Conservation (phyloP, 2,888 invertebrate species). For the Blastobasis adustella region DNA sequence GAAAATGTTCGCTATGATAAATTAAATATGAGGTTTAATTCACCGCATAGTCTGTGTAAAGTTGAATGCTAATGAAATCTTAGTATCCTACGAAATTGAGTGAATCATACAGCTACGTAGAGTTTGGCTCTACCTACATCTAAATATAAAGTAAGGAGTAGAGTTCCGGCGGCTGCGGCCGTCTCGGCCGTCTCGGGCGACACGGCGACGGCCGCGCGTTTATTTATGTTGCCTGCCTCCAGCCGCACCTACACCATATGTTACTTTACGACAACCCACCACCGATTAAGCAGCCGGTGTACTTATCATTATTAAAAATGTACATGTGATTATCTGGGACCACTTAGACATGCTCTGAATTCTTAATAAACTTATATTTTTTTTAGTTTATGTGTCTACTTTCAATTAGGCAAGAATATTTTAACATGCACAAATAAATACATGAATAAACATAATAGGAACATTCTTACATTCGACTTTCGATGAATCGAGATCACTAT, state of each 20-base stretch:
- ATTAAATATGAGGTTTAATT: no score
- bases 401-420: not conserved
- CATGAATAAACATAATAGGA: conserved; percentile 1
- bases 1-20: no score
- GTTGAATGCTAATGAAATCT: no score
- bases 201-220: conserved; percentile 41
- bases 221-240: conserved; percentile 70
- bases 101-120: no score
- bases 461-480: conserved; percentile 11
- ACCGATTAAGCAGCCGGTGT: conserved; percentile 49
- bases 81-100: no score
- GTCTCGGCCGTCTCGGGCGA: conserved; percentile 32
- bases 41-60: no score
- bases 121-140: conserved; percentile 4
- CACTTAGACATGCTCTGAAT: no score
- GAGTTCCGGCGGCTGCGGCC: conserved; percentile 11
- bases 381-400: conserved; percentile 1
- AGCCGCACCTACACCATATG: conserved; percentile 68
- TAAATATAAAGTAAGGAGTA: conserved; percentile 14
- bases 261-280: conserved; percentile 63
- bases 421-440: not conserved
- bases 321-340: no score
- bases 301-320: conserved; percentile 15
- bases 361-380: conserved; percentile 10
- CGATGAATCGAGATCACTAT: conserved; percentile 15